A percentile compares a stretch with the other conserved stretches of the same genome.
Evolutionary conservation across 2,113 vertebrate species (phyloP).

Genomic region (Corythaeola cristata): DNA sequence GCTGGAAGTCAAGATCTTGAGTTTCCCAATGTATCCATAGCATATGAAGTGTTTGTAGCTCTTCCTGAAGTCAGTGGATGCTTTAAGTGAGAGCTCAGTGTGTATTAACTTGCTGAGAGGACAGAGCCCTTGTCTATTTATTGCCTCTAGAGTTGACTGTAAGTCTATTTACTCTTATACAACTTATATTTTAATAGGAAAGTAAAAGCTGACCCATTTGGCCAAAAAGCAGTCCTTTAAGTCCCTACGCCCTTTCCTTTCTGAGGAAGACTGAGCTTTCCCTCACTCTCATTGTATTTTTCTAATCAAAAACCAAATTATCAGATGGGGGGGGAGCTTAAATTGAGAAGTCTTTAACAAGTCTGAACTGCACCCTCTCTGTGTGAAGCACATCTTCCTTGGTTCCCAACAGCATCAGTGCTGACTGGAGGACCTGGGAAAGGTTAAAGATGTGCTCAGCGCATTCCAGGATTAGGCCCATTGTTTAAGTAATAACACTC

Average conservation of each 20-base stretch:
- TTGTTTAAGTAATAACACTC: constrained; percentile 34
- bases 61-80: not conserved
- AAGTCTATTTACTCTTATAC: not conserved
- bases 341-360: not conserved
- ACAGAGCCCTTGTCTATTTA: not conserved
- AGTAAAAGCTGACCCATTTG: not conserved
- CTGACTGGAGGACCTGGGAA: not conserved
- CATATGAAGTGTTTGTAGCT: not conserved
- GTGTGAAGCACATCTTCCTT: rapidly evolving
- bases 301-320: not conserved
- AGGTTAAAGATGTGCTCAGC: not conserved
- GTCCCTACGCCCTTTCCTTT: not conserved
- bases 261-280: not conserved
- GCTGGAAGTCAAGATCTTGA: not conserved
- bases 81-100: not conserved
- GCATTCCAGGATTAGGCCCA: not conserved
- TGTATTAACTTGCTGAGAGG: not conserved
- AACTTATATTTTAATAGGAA: not conserved
- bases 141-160: not conserved
- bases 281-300: not conserved
- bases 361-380: not conserved
- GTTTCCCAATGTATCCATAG: not conserved
- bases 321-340: not conserved
- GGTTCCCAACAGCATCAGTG: rapidly evolving
- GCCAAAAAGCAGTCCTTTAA: not conserved